Evolutionary conservation across 2,113 vertebrate genomes (phyloP).

Genomic region (Nyctibius bracteatus): DNA sequence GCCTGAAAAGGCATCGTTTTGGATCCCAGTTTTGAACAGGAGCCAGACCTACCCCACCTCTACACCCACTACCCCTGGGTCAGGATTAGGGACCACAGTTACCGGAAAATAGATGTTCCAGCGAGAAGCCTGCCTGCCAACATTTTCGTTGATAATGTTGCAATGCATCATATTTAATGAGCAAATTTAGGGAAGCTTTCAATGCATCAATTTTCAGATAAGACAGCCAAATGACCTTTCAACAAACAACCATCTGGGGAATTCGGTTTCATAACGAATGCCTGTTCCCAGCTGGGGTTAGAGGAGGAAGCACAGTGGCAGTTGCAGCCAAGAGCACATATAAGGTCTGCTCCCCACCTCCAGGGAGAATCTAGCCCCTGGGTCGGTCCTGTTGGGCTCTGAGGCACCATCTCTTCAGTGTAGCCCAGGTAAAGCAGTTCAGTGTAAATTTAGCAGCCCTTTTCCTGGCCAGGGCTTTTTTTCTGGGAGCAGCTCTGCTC

Average conservation of each 20-base stretch:
- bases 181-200: slow-evolving; percentile 1
- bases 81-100: background rate
- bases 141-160: background rate
- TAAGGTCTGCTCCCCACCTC: background rate
- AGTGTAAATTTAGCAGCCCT: background rate
- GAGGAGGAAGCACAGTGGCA: background rate
- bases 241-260: background rate
- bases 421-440: background rate
- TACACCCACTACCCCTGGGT: too few relatives aligned
- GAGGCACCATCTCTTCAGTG: too few relatives aligned
- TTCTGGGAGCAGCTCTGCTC: background rate
- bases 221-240: slow-evolving; percentile 21
- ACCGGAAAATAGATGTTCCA: background rate
- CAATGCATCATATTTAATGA: slow-evolving; percentile 1
- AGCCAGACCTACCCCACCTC: rapidly evolving
- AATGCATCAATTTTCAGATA: background rate
- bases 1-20: background rate
- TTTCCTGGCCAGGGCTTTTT: background rate
- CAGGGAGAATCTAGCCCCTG: background rate
- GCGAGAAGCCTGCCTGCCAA: background rate
- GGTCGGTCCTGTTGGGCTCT: background rate
- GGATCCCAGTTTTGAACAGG: background rate
- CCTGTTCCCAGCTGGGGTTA: background rate
- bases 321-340: background rate
- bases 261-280: background rate